phyloP scores from a whole-genome alignment of 1,140 invertebrate species.

The Rhyzopertha dominica region DNA sequence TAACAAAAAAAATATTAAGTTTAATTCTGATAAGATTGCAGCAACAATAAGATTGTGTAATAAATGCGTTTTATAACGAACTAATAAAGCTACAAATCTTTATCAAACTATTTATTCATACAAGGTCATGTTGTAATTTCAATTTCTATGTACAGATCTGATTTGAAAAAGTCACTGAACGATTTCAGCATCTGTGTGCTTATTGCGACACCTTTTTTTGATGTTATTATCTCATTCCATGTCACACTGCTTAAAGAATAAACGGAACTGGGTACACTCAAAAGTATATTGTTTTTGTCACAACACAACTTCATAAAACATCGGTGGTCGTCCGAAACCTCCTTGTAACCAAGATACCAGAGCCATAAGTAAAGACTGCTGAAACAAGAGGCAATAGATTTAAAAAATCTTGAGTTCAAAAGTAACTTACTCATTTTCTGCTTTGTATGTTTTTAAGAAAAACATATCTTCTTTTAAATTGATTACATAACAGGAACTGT shows the following conservation, averaged over 20 bases:
- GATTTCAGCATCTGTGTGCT: not conserved
- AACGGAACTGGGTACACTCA: slow-evolving; percentile 3
- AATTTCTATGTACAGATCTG: no score
- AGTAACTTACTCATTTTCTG: no score
- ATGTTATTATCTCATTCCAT: slow-evolving; percentile 5
- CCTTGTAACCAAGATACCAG: no score
- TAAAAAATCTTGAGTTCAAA: no score
- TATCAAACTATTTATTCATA: slow-evolving; percentile 3
- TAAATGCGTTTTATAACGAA: not conserved
- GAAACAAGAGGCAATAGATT: no score
- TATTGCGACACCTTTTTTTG: slow-evolving; percentile 1
- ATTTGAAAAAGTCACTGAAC: no score
- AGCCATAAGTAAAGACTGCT: no score
- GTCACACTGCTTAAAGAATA: not conserved
- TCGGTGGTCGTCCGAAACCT: no score
- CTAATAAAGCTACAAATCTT: not conserved
- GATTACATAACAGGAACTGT: no score
- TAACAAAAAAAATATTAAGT: not conserved
- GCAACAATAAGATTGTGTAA: not conserved
- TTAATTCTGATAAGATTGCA: not conserved
- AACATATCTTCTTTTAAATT: no score
- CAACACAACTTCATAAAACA: no score
- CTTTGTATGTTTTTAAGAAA: no score
- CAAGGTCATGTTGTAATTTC: slow-evolving; percentile 5
- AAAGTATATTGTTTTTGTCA: not conserved